phyloP scores from a whole-genome alignment of 1,140 invertebrate genomes.

The Littorina saxatilis region DNA sequence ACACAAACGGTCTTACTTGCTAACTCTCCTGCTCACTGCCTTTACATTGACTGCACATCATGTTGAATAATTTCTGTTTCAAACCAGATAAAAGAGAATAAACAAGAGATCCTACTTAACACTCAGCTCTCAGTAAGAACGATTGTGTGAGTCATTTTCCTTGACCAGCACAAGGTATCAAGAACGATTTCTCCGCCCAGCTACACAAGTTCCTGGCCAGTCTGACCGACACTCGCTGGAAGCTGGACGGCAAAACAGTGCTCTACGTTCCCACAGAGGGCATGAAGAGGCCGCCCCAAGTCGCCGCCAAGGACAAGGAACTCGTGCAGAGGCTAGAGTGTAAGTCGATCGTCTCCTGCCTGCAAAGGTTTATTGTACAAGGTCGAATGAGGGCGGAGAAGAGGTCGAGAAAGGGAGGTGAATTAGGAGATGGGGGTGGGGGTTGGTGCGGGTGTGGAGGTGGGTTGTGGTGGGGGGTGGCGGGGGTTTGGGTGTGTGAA shows the following conservation, averaged over 20 bases:
- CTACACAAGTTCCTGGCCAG: constrained; percentile 87
- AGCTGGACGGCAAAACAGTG: constrained; percentile 87
- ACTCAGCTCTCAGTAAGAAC: background rate
- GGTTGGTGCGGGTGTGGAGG: background rate
- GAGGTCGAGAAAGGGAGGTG: background rate
- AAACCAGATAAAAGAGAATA: too few relatives aligned
- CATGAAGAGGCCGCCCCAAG: constrained; percentile 78
- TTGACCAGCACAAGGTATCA: constrained; percentile 80
- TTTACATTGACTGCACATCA: too few relatives aligned
- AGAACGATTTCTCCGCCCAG: constrained; percentile 85
- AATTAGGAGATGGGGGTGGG: background rate
- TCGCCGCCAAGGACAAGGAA: constrained; percentile 83
- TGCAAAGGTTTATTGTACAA: too few relatives aligned
- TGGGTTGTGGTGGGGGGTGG: too few relatives aligned
- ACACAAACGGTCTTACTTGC: too few relatives aligned
- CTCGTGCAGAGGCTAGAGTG: constrained; percentile 87
- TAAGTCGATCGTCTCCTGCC: constrained; percentile 70
- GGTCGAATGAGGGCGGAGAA: too few relatives aligned
- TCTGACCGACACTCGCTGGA: constrained; percentile 88
- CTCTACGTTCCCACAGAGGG: constrained; percentile 89
- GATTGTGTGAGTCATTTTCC: constrained; percentile 27
- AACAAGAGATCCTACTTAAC: too few relatives aligned
- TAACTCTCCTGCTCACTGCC: too few relatives aligned
- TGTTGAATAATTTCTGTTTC: too few relatives aligned
- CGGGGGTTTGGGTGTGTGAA: too few relatives aligned